phyloP scores from a whole-genome alignment of 2,888 invertebrate species.

The Drosophila paracracens region DNA sequence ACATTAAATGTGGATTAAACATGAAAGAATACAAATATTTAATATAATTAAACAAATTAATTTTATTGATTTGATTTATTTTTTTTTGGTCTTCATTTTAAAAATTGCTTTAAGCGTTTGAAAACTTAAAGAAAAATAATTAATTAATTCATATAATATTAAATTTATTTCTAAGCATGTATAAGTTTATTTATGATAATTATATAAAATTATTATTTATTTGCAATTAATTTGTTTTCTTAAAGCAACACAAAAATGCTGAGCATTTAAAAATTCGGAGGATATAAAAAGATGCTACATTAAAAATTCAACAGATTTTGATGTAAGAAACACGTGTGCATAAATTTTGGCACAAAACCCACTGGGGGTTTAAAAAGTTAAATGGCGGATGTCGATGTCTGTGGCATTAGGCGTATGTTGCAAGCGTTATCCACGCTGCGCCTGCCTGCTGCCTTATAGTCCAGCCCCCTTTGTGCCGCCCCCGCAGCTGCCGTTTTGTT shows the following conservation, averaged over 20 bases:
- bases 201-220: background rate
- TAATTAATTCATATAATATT: background rate
- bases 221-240: background rate
- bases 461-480: constrained; percentile 55
- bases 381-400: constrained; percentile 79
- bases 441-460: constrained; percentile 28
- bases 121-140: background rate
- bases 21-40: background rate
- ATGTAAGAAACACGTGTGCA: background rate
- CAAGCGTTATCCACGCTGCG: constrained; percentile 55
- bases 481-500: constrained; percentile 56
- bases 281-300: background rate
- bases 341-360: background rate
- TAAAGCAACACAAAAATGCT: background rate
- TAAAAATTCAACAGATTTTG: background rate
- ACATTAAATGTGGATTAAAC: too few relatives aligned
- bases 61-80: background rate
- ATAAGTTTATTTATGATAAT: background rate
- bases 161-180: background rate
- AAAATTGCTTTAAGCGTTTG: background rate
- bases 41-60: background rate
- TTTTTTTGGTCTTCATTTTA: background rate
- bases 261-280: background rate
- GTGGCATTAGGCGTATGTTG: constrained; percentile 80
- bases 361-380: constrained; percentile 65